Evolutionary conservation across 2,113 vertebrate species (phyloP).

Genomic region (Aramus guarauna): DNA sequence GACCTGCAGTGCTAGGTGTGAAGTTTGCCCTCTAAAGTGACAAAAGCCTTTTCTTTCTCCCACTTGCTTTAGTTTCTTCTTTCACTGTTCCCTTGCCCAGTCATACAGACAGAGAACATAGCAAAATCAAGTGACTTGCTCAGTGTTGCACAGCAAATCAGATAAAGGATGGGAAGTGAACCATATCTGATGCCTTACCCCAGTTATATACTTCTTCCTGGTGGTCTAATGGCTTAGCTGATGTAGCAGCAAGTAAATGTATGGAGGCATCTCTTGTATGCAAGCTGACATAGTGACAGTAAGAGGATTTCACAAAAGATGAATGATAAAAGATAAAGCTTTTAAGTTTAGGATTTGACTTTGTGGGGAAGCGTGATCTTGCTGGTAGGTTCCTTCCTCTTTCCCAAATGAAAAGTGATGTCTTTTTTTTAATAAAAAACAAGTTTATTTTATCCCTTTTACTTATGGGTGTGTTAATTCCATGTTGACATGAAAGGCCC

Average conservation of each 20-base stretch:
- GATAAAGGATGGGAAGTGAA: conserved; percentile 17
- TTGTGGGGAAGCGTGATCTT: not conserved
- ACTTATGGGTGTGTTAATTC: not conserved
- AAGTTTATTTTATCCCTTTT: not conserved
- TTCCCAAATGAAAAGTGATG: not conserved
- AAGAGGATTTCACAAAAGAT: not conserved
- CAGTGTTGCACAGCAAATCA: not conserved
- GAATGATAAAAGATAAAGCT: not conserved
- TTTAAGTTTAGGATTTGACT: not conserved
- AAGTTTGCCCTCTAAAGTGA: not conserved
- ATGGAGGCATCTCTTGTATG: not conserved
- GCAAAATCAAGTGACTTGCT: not conserved
- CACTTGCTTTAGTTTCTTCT: not conserved
- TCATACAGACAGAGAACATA: not conserved
- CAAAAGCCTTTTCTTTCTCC: not conserved
- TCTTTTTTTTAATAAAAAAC: not conserved
- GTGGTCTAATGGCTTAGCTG: not conserved
- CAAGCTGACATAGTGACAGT: not conserved
- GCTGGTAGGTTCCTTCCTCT: not conserved
- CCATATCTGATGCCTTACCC: not conserved
- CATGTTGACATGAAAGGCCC: not conserved
- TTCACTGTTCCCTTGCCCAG: not conserved
- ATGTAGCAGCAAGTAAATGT: not conserved
- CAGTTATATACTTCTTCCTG: not conserved
- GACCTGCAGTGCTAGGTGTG: not conserved